Evolutionary conservation across 2,113 vertebrate genomes (phyloP).

Genomic region (Burhinus oedicnemus): DNA sequence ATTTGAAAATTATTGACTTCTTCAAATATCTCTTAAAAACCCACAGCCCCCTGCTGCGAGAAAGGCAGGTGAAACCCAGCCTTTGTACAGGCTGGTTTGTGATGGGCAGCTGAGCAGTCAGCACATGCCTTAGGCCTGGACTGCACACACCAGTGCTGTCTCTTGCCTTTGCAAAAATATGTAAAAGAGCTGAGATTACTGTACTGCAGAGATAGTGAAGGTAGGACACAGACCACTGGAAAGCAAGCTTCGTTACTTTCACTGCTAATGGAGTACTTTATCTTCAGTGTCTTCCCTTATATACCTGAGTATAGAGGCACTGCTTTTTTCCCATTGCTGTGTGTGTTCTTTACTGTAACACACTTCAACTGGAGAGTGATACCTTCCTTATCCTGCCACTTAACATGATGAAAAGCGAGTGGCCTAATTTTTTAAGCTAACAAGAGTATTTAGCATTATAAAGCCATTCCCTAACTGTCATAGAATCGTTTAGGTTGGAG

Average conservation of each 20-base stretch:
- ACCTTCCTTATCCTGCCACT: not conserved
- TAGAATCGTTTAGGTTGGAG: no score
- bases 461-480: not conserved
- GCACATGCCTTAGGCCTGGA: not conserved
- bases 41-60: accelerated
- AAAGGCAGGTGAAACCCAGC: not conserved
- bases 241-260: not conserved
- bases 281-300: not conserved
- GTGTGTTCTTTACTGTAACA: not conserved
- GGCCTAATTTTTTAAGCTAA: not conserved
- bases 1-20: not conserved
- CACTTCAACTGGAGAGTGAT: not conserved
- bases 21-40: not conserved
- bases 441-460: not conserved
- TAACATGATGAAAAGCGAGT: not conserved
- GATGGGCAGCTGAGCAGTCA: not conserved
- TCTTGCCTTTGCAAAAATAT: not conserved
- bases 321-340: not conserved
- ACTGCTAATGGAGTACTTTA: not conserved
- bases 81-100: not conserved
- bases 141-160: not conserved
- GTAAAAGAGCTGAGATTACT: not conserved
- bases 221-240: not conserved
- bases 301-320: not conserved
- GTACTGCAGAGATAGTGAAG: not conserved